Percentiles rank a stretch among this genome's conserved stretches.
These are phyloP conservation scores for Dorcus parallelipipedus DNA, from an alignment of 2,888 invertebrate genomes.

Conservation along the genomic window DNA sequence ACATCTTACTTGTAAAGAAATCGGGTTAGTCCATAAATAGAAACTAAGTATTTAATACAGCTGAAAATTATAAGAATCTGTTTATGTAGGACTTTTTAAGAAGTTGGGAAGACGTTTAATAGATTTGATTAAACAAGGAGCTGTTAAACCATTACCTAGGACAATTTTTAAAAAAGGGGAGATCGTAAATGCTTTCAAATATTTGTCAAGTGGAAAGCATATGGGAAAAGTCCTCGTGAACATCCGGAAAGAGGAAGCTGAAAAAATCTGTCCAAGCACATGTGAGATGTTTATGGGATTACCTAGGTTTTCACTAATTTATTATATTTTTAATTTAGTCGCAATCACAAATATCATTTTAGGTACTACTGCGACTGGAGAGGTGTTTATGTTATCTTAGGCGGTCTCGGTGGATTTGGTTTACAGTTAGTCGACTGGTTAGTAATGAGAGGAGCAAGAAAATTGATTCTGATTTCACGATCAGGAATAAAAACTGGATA, in stretches of 20 bases:
- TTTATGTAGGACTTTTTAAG: no score
- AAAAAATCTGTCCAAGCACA: background rate
- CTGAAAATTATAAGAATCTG: no score
- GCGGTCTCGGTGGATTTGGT: conserved; percentile 90
- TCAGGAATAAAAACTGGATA: conserved; percentile 78
- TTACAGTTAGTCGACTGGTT: conserved; percentile 86
- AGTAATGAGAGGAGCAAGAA: conserved; percentile 74
- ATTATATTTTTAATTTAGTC: background rate
- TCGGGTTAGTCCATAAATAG: background rate
- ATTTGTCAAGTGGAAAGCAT: conserved; percentile 69
- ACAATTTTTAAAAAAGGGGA: conserved; percentile 64
- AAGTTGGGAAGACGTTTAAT: no score
- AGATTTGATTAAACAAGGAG: conserved; percentile 49
- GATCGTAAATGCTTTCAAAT: conserved; percentile 69
- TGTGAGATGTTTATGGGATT: conserved; percentile 10
- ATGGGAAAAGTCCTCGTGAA: conserved; percentile 67
- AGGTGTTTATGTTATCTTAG: conserved; percentile 54
- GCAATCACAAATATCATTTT: conserved; percentile 9
- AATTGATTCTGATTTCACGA: conserved; percentile 77
- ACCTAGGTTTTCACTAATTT: conserved; percentile 1
- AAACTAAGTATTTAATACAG: no score
- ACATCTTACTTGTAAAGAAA: conserved; percentile 37
- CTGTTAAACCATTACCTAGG: conserved; percentile 65
- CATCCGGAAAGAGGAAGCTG: conserved; percentile 34
- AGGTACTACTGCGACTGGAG: conserved; percentile 21